Conservation (phyloP, 2,888 invertebrate species). For the Trimorus sp. region DNA sequence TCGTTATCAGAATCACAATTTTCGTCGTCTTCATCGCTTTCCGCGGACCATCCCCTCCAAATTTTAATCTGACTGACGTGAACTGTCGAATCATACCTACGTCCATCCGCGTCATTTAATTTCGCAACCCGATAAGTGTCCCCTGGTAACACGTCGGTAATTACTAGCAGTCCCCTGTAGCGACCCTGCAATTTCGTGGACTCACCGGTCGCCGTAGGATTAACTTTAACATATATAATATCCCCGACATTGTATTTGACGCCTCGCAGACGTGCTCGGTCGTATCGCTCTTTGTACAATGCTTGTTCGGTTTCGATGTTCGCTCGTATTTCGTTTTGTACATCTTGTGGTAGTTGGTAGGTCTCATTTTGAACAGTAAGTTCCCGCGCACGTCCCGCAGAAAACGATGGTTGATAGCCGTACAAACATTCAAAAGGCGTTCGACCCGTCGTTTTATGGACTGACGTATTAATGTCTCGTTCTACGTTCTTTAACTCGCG, state of each 20-base stretch:
- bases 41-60: not conserved
- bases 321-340: not conserved
- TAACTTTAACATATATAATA: slow-evolving; percentile 40
- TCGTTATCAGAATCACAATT: no score
- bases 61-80: slow-evolving; percentile 38
- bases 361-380: slow-evolving; percentile 5
- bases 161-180: slow-evolving; percentile 29
- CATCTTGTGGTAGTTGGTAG: not conserved
- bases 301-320: slow-evolving; percentile 2
- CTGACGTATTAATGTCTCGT: slow-evolving; percentile 1
- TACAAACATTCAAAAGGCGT: slow-evolving; percentile 6
- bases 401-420: not conserved
- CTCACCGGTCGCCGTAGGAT: slow-evolving; percentile 32
- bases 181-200: slow-evolving; percentile 35
- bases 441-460: not conserved
- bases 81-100: not conserved
- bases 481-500: not conserved
- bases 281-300: not conserved
- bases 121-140: slow-evolving; percentile 30
- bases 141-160: slow-evolving; percentile 10
- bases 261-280: not conserved
- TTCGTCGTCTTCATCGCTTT: no score
- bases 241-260: slow-evolving; percentile 23
- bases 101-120: not conserved
- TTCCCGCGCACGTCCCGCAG: not conserved